Percentiles rank a stretch among this genome's conserved stretches.
These are phyloP conservation scores for Fragum sueziense DNA, from an alignment of 2,888 invertebrate species.

Conservation along the genomic window DNA sequence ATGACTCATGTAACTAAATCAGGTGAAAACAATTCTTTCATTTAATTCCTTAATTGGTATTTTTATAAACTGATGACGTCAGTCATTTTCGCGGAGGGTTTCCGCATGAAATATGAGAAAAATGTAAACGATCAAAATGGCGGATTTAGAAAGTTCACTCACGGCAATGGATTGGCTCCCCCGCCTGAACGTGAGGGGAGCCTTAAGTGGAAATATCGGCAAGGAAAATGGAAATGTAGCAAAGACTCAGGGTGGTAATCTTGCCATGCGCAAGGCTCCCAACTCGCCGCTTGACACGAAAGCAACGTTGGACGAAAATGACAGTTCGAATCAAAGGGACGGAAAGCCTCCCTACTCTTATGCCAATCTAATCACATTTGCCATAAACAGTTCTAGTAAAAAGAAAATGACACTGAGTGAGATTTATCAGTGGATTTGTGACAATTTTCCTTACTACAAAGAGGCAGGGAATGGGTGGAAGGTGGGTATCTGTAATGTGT, in stretches of 20 bases:
- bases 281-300: constrained; percentile 78
- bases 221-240: constrained; percentile 66
- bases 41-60: constrained; percentile 23
- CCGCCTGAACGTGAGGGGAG: constrained; percentile 81
- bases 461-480: constrained; percentile 89
- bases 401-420: constrained; percentile 89
- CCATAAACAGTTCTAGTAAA: constrained; percentile 87
- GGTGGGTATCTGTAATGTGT: too few relatives aligned
- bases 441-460: constrained; percentile 88
- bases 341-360: constrained; percentile 86
- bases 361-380: constrained; percentile 88
- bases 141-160: constrained; percentile 83
- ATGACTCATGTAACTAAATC: too few relatives aligned
- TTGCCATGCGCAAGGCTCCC: constrained; percentile 75
- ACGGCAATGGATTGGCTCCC: constrained; percentile 84
- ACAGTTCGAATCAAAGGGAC: constrained; percentile 74
- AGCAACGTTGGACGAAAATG: constrained; percentile 74
- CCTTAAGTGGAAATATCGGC: constrained; percentile 71
- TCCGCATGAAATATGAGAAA: constrained; percentile 37
- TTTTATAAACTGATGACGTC: constrained; percentile 15
- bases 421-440: constrained; percentile 89
- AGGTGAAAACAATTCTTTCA: too few relatives aligned
- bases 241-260: constrained; percentile 71
- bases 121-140: constrained; percentile 75
- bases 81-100: background rate